Percentiles rank a stretch among this genome's conserved stretches.
Evolutionary conservation across 2,113 vertebrate genomes (phyloP).

Genomic region (Corynorhinus townsendii): DNA sequence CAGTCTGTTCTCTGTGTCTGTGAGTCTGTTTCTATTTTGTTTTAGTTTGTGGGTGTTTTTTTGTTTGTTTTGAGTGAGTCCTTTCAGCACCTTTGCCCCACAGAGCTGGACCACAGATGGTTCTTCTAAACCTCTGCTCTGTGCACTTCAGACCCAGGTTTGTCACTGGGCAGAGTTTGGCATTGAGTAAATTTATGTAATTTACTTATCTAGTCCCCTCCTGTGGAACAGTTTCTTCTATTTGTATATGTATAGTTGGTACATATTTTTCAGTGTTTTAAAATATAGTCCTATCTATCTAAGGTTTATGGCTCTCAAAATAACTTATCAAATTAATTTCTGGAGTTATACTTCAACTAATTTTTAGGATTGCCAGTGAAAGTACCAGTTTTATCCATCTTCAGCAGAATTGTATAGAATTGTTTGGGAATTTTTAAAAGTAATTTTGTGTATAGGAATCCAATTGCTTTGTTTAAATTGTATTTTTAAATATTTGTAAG

Average conservation of each 20-base stretch:
- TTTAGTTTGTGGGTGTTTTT: background rate
- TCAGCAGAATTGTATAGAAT: background rate
- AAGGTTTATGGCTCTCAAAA: background rate
- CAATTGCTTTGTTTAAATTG: background rate
- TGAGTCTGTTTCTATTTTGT: background rate
- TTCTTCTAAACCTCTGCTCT: background rate
- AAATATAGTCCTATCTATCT: background rate
- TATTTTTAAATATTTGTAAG: constrained; percentile 4
- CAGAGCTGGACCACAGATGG: background rate
- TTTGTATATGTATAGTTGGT: background rate
- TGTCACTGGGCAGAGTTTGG: background rate
- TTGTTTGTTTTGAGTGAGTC: background rate
- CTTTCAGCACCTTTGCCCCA: background rate
- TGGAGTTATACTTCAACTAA: background rate
- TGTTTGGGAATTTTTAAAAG: background rate
- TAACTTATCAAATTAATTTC: constrained; percentile 21
- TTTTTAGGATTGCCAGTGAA: background rate
- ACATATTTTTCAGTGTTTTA: background rate
- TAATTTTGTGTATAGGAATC: background rate
- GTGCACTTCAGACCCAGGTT: background rate
- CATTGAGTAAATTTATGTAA: background rate
- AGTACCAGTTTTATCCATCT: background rate
- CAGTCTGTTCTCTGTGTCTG: background rate
- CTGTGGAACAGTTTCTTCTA: background rate
- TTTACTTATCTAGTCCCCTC: background rate